phyloP scores from a whole-genome alignment of 2,888 invertebrate genomes.

The Neocrepidodera transversa region DNA sequence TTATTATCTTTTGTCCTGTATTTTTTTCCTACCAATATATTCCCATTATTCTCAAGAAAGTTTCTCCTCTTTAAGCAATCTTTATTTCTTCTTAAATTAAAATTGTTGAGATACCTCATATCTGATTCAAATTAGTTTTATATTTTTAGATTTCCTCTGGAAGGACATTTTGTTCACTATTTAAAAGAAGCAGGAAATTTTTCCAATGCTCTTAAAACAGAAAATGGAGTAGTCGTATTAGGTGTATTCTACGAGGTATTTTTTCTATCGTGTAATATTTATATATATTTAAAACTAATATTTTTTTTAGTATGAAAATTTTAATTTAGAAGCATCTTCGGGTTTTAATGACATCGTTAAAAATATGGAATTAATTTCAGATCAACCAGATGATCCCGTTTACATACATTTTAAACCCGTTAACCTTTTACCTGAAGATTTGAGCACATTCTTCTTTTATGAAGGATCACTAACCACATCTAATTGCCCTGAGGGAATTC shows the following conservation, averaged over 20 bases:
- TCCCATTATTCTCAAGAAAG: no score
- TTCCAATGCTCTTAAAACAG: slow-evolving; percentile 20
- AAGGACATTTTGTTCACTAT: slow-evolving; percentile 39
- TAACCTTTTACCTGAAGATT: slow-evolving; percentile 32
- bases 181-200: slow-evolving; percentile 23
- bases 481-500: slow-evolving; percentile 71
- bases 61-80: no score
- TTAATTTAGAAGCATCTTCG: not conserved
- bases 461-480: slow-evolving; percentile 77
- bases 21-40: no score
- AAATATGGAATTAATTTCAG: slow-evolving; percentile 22
- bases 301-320: not conserved
- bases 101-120: no score
- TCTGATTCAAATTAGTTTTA: no score
- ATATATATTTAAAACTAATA: slow-evolving; percentile 2
- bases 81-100: no score
- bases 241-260: slow-evolving; percentile 29
- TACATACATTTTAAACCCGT: slow-evolving; percentile 2
- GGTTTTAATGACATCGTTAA: slow-evolving; percentile 29
- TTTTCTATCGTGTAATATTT: no score
- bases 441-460: slow-evolving; percentile 67
- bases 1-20: no score
- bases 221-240: slow-evolving; percentile 32
- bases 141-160: slow-evolving; percentile 32
- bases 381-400: not conserved